Evolutionary conservation across 2,797 vertebrate genomes (phyloP), one percentile per base, ranked within the genome.

Genomic region (Uromys caudimaculatus): DNA sequence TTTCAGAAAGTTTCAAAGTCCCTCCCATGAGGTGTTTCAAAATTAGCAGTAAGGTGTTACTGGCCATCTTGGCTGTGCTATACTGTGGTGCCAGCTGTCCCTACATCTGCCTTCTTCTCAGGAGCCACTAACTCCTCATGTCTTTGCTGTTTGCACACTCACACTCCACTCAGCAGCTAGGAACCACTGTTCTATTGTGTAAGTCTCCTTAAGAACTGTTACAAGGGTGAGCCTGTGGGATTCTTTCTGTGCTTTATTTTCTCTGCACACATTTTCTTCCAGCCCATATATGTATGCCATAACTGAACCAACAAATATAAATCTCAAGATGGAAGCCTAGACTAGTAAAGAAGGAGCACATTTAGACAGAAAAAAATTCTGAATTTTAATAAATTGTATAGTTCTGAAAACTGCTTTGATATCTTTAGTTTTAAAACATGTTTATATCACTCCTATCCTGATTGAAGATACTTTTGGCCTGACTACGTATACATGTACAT

Each of bases 61-160:
- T 3, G 13, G 9, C 6, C n/a, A 56, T n/a, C 3, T 2, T 47
- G 24, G 27, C 10, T 5, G 6, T 83, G n/a, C 10, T 44, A 0
- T n/a, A 6, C 14, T 19, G 27, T 14, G 32, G 62, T 13, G 35
- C 1, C 13, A 19, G 44, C n/a, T 75, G 23, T 27, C 16, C 6
- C n/a, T 23, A 11, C 2, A 0, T 47, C 50, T 21, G 10, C 8
- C 5, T 32, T 1, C 29, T 60, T 10, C 10, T 17, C 1, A 16
- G 32, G 9, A 56, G 12, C 35, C 35, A 50, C 13, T 27, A 0
- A 2, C 24, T 47, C 12, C 16, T 21, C 32, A n/a, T 27, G 54
- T 8, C 6, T 19, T 8, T 9, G 1, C 38, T 77, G 13, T 10
- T 32, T 32, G 2, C 54, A 77, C 17, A 14, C 19, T 24, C 87